Base-by-base conservation (phyloP, 1,140 invertebrate genomes). In the Brachionus sp. region DNA sequence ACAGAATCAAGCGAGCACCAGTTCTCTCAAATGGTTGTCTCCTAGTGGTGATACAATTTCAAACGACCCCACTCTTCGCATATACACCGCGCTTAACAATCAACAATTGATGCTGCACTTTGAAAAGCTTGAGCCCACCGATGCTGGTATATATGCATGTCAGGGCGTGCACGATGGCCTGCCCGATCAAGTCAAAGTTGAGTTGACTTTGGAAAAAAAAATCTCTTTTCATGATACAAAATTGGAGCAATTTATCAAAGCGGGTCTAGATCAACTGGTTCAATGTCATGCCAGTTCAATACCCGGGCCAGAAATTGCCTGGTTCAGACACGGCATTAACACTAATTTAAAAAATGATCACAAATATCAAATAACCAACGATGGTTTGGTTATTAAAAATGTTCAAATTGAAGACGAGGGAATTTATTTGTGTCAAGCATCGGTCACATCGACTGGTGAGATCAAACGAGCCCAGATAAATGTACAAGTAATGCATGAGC, bases 331-430 rank as follows among this genome's bases (percentile, higher is more conserved):
- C 33, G 77, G 77, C 6, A 44, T 80, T 2, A 62, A 5, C 39
- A 37, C 39, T 0, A 62, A 37, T 4, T n/a, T 80, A 10, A 80
- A 80, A 29, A 80, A 80, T 25, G 50, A 62, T 7, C 19, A 80
- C 19, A 80, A 80, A 42, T 80, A 80, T 42, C 50, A 42, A 66
- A 80, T 80, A n/a, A 80, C 77, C 35, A 80, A 80, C 12, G 77
- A 80, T 42, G 77, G 77, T 29, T 19, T 80, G 39, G 39, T 62
- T 19, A 42, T 80, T 5, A 80, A 80, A 66, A 80, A 64, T 44
- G 50, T 12, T n/a, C 77, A 62, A 12, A 29, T 44, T 5, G 77
- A 80, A 64, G 77, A 80, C 50, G 77, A 80, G 25, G 77, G 50
- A 2, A 19, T 80, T 23, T 80, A 80, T 44, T 39, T 62, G n/a